Evolutionary conservation across 2,888 invertebrate species (phyloP), one percentile per base, ranked within the genome.

Genomic region (Philaethria dido): DNA sequence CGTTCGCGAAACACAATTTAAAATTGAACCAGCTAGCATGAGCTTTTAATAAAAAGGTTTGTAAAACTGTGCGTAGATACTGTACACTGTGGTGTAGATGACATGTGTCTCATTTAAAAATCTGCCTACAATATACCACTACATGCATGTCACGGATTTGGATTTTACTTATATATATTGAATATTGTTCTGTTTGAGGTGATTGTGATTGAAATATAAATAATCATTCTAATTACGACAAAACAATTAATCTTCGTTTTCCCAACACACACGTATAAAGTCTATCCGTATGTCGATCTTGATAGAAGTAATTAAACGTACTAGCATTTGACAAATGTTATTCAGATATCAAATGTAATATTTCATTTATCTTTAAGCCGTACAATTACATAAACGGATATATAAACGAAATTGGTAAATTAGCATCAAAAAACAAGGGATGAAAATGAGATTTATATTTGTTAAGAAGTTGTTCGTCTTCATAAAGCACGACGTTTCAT

Each of bases 391-490:
- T 33, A 29, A 52, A 52, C 29, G 16, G 29, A 33, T 52, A 52
- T 16, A 52, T 52, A 52, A 52, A 13, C 11, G 13, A 33, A 52
- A 52, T 52, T 33, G 16, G 29, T 33, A 16, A 52, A 52, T 52
- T 52, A 52, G 29, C 52, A 52, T 80, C 77, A 81, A 88, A 84
- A 81, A 82, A 80, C 79, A 76, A 77, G 75, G 80, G 82, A 84
- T 84, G 85, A 84, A 83, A 86, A 83, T 81, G 80, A 88, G 86
- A 91, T 90, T 91, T 89, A 91, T 92, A 89, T 85, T 88, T 88
- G 89, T 90, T 92, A 89, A 86, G 85, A 86, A 88, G 92, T 87
- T 91, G 89, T 91, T 89, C 89, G 86, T 91, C 92, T 91, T 92
- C 88, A 89, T 91, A 88, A 91, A 84, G 81, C 82, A 80, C 86